Evolutionary conservation across 2,888 invertebrate species (phyloP).

Genomic region (Caenorhabditis virilis): DNA sequence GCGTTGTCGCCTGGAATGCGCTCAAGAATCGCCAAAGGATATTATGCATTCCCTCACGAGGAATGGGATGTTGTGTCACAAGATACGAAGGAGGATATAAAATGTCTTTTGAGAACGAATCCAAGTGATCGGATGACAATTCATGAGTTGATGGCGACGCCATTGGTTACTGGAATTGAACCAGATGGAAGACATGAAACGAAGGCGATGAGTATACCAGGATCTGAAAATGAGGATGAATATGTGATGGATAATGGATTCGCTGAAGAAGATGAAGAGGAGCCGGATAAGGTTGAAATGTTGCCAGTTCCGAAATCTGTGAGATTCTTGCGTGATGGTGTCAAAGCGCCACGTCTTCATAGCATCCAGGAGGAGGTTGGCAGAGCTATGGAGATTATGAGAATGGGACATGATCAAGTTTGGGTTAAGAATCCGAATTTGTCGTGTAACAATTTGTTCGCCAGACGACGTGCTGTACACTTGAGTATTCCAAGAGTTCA

Average conservation of each 20-base stretch:
- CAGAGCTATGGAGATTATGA: constrained; percentile 64
- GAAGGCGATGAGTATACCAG: constrained; percentile 40
- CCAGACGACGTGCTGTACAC: constrained; percentile 41
- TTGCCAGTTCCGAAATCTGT: constrained; percentile 52
- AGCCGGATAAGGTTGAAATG: constrained; percentile 35
- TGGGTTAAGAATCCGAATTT: constrained; percentile 48
- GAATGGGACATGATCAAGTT: constrained; percentile 58
- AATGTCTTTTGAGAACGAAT: constrained; percentile 60
- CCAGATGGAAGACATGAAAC: background rate
- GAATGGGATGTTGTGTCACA: constrained; percentile 92
- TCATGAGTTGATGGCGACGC: constrained; percentile 59
- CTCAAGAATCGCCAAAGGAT: constrained; percentile 88
- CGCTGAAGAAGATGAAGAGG: constrained; percentile 27
- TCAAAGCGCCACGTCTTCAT: constrained; percentile 62
- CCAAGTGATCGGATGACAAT: constrained; percentile 61
- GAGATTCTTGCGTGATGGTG: constrained; percentile 57
- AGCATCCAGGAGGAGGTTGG: constrained; percentile 66
- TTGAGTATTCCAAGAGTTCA: constrained; percentile 49
- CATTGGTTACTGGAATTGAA: constrained; percentile 51
- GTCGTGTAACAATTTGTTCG: constrained; percentile 46
- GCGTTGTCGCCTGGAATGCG: constrained; percentile 99
- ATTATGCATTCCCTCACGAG: constrained; percentile 93
- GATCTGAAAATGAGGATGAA: constrained; percentile 18
- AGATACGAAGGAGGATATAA: constrained; percentile 73
- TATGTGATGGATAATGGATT: constrained; percentile 17